Percentiles rank a stretch among this genome's conserved stretches.
phyloP scores from a whole-genome alignment of 2,888 invertebrate species.

The Eilema depressum region DNA sequence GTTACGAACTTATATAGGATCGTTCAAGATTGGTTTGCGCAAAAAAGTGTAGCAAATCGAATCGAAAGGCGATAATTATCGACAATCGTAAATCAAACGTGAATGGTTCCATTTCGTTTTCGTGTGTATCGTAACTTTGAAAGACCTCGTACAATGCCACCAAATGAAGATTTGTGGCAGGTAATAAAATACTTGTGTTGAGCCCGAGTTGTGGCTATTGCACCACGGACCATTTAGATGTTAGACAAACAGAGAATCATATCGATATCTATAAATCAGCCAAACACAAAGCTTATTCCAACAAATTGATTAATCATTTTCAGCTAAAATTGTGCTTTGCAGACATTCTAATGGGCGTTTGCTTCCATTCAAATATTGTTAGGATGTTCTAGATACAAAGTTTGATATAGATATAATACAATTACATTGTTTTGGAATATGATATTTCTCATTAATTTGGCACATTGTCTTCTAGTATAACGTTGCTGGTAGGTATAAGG shows the following conservation, averaged over 20 bases:
- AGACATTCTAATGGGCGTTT: conserved; percentile 13
- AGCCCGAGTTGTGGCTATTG: conserved; percentile 45
- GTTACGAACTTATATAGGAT: conserved; percentile 23
- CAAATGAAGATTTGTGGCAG: conserved; percentile 77
- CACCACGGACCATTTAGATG: conserved; percentile 48
- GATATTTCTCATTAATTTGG: neutral
- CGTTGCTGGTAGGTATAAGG: no score
- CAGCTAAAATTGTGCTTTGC: conserved; percentile 20
- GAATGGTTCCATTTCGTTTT: conserved; percentile 71
- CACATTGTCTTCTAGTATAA: neutral
- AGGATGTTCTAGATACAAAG: neutral
- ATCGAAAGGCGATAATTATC: conserved; percentile 67
- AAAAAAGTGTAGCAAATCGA: conserved; percentile 57
- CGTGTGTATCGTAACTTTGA: conserved; percentile 61
- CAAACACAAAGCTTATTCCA: conserved; percentile 40
- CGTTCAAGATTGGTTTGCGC: conserved; percentile 38
- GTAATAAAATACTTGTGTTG: conserved; percentile 71
- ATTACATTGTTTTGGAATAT: neutral
- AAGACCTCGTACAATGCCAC: conserved; percentile 63
- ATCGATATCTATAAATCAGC: conserved; percentile 43
- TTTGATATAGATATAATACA: neutral
- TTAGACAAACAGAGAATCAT: conserved; percentile 47
- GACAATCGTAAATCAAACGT: conserved; percentile 70
- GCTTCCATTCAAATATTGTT: conserved; percentile 18
- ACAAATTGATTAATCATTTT: conserved; percentile 38